Percentiles rank a stretch among this genome's conserved stretches.
These are phyloP conservation scores for Callionymus lyra DNA, from an alignment of 2,113 vertebrate genomes.

Conservation along the genomic window DNA sequence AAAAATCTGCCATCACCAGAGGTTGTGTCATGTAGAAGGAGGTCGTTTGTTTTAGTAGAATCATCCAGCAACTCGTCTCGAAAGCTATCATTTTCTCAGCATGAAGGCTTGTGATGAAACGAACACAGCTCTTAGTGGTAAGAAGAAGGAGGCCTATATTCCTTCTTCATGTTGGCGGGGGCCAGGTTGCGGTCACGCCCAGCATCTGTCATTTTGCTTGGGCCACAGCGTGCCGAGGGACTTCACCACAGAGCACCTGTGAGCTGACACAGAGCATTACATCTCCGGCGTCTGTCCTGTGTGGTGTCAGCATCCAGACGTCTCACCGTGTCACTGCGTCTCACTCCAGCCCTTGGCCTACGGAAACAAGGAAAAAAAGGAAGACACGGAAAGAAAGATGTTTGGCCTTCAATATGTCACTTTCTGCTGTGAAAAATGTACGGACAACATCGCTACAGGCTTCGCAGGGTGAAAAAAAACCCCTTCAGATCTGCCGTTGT, in stretches of 20 bases:
- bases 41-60: too few relatives aligned
- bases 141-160: constrained; percentile 16
- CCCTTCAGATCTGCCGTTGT: constrained; percentile 44
- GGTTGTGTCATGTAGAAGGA: too few relatives aligned
- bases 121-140: too few relatives aligned
- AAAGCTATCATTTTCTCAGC: too few relatives aligned
- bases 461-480: constrained; percentile 25
- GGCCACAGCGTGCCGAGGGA: constrained; percentile 9
- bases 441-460: constrained; percentile 22
- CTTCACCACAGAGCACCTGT: constrained; percentile 16
- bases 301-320: constrained; percentile 25
- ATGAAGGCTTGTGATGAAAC: too few relatives aligned
- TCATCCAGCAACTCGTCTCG: too few relatives aligned
- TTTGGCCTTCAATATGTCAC: constrained; percentile 38
- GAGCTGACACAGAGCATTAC: constrained; percentile 32
- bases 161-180: constrained; percentile 8
- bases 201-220: constrained; percentile 28
- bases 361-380: constrained; percentile 9
- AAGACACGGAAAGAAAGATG: constrained; percentile 23
- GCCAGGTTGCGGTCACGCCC: constrained; percentile 16
- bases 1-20: too few relatives aligned
- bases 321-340: constrained; percentile 28
- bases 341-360: constrained; percentile 35
- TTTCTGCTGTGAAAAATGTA: constrained; percentile 26
- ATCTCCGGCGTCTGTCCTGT: constrained; percentile 14